Evolutionary conservation across 2,797 vertebrate species (phyloP).

Genomic region (Oreochromis mossambicus): DNA sequence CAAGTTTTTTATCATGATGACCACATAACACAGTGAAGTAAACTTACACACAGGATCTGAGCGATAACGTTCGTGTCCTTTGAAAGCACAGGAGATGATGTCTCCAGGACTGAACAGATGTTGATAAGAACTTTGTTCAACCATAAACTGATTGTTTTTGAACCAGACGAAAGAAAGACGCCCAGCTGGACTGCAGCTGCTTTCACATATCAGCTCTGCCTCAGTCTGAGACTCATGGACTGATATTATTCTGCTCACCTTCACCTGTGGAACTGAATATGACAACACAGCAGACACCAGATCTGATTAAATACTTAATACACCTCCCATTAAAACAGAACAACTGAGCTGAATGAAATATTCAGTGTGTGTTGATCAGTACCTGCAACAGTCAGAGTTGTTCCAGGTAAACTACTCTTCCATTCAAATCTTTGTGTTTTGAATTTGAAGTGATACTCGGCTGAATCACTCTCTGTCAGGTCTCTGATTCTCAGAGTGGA

Average conservation of each 20-base stretch:
- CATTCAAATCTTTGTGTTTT: background rate
- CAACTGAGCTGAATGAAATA: rapidly evolving
- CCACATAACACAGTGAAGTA: rapidly evolving
- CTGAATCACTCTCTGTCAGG: slow-evolving; percentile 23
- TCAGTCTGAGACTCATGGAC: background rate
- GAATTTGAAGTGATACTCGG: slow-evolving; percentile 1
- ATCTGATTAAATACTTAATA: background rate
- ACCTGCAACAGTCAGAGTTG: background rate
- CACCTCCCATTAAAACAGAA: rapidly evolving
- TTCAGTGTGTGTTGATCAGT: background rate
- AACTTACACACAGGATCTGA: background rate
- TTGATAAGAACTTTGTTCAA: background rate
- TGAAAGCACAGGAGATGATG: background rate
- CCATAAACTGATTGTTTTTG: rapidly evolving
- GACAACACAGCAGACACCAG: background rate
- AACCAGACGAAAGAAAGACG: background rate
- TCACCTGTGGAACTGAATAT: rapidly evolving
- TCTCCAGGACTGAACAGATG: rapidly evolving
- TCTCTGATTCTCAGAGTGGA: slow-evolving; percentile 1
- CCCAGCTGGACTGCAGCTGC: too few species aligned
- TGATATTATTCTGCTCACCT: too few species aligned
- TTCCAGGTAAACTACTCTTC: background rate
- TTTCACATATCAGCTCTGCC: too few species aligned
- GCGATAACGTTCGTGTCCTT: rapidly evolving
- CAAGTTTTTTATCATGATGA: rapidly evolving